A percentile compares a stretch with the other conserved stretches of the same genome.
Evolutionary conservation across 2,888 invertebrate species (phyloP).

Genomic region (Muscina levida): DNA sequence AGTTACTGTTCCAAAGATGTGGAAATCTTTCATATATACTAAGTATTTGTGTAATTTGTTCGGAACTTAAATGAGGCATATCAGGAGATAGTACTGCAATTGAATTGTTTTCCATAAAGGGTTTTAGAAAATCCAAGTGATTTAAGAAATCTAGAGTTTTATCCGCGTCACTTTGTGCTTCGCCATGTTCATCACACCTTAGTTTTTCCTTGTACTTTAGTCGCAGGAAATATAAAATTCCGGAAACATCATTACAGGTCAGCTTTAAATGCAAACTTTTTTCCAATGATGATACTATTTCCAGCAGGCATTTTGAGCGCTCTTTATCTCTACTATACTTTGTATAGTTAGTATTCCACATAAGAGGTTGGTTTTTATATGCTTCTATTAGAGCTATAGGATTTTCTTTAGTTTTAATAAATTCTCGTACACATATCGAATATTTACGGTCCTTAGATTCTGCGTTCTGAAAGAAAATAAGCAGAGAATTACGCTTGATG

Average conservation of each 20-base stretch:
- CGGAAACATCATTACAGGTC: neutral
- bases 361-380: neutral
- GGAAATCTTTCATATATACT: constrained; percentile 51
- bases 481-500: no score
- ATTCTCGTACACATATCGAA: neutral
- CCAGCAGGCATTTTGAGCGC: neutral
- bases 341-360: neutral
- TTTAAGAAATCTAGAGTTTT: constrained; percentile 45
- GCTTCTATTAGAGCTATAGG: neutral
- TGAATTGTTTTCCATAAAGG: constrained; percentile 58
- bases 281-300: neutral
- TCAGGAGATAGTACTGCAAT: constrained; percentile 54
- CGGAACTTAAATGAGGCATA: constrained; percentile 42
- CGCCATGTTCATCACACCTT: neutral
- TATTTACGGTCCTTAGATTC: neutral
- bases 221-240: neutral
- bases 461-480: neutral
- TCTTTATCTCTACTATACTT: neutral
- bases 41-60: constrained; percentile 55
- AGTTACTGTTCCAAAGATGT: constrained; percentile 57
- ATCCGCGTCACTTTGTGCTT: neutral
- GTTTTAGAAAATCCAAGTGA: constrained; percentile 49
- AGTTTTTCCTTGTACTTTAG: neutral
- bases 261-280: neutral
- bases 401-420: neutral